Conservation (phyloP, 2,113 vertebrate genomes). For the Antigone vipio region DNA sequence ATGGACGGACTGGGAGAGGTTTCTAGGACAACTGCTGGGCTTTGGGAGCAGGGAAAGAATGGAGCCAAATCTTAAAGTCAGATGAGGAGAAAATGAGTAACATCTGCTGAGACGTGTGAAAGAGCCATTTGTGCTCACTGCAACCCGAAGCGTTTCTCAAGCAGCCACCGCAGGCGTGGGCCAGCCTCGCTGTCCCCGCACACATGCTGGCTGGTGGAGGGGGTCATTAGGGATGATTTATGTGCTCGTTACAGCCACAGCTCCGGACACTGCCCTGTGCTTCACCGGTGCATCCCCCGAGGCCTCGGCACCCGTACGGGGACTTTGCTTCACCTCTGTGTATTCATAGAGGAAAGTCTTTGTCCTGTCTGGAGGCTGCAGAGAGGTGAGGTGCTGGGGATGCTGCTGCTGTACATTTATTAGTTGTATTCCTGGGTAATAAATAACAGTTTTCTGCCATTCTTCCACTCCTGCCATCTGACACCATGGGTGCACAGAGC, state of each 20-base stretch:
- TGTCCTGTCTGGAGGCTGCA: not conserved
- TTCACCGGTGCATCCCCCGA: not conserved
- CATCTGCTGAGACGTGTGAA: constrained; percentile 64
- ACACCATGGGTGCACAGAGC: not conserved
- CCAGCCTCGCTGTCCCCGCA: not conserved
- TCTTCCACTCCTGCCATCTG: not conserved
- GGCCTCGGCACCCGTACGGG: accelerated
- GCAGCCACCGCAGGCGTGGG: not conserved
- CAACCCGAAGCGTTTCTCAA: not conserved
- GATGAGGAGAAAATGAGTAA: constrained; percentile 68
- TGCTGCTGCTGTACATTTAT: not conserved
- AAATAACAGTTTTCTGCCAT: not conserved
- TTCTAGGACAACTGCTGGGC: constrained; percentile 57
- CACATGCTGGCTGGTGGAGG: not conserved
- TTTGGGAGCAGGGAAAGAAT: constrained; percentile 48
- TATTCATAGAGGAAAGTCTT: not conserved
- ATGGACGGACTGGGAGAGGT: not conserved
- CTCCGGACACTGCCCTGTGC: not conserved
- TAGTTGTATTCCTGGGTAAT: not conserved
- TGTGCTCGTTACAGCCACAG: not conserved
- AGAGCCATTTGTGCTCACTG: constrained; percentile 44
- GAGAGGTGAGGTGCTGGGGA: not conserved
- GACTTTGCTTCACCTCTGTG: not conserved
- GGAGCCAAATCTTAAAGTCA: constrained; percentile 55
- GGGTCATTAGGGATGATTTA: constrained; percentile 7